Conservation (phyloP, 2,113 vertebrate species). For the Ariopsis seemanni region DNA sequence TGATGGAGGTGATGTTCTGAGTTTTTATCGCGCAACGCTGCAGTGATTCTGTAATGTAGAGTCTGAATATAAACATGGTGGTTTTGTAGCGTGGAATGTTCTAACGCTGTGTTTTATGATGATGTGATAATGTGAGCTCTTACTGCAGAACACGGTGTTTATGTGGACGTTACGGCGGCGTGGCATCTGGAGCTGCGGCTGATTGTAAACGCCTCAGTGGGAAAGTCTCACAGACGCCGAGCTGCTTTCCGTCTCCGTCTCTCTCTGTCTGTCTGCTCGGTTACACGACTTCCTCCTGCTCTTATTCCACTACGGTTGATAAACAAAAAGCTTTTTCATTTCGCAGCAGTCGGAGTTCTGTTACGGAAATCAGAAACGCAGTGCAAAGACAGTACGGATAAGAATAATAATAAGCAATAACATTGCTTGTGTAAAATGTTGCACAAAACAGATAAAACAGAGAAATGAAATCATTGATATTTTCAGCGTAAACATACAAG, state of each 20-base stretch:
- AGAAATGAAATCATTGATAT: too few relatives aligned
- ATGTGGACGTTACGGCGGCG: not conserved
- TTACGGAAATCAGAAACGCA: too few relatives aligned
- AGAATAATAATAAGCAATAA: too few relatives aligned
- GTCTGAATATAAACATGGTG: not conserved
- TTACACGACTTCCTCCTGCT: too few relatives aligned
- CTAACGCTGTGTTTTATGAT: not conserved
- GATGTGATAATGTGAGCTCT: not conserved
- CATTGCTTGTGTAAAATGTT: too few relatives aligned
- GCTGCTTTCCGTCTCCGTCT: not conserved
- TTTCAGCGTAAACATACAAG: too few relatives aligned
- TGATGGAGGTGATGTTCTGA: not conserved
- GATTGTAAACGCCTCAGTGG: not conserved
- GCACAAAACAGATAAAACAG: too few relatives aligned
- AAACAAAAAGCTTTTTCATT: too few relatives aligned
- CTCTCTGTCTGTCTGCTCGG: not conserved
- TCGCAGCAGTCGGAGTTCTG: too few relatives aligned
- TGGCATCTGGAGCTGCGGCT: slow-evolving; percentile 7
- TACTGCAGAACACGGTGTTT: not conserved
- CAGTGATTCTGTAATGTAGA: not conserved
- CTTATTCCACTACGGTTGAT: too few relatives aligned
- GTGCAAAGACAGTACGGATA: too few relatives aligned
- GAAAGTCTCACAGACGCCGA: not conserved
- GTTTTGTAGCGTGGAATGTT: not conserved
- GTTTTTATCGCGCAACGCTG: not conserved